Conservation (phyloP, 2,113 vertebrate species). For the Lagenorhynchus albirostris region DNA sequence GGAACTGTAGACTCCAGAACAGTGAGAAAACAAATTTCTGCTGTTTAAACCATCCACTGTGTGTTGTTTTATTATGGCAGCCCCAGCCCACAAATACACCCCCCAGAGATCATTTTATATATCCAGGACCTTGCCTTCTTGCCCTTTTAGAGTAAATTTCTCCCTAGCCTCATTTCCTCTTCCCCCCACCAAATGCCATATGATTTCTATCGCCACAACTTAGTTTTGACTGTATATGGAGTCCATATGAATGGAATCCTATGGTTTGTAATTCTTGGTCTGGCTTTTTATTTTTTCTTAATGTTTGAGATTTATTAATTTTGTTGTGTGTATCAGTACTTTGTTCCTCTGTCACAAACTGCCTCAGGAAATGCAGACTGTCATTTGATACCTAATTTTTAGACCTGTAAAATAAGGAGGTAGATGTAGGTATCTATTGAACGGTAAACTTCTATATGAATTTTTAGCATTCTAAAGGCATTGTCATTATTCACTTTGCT, state of each 20-base stretch:
- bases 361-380: background rate
- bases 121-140: background rate
- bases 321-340: background rate
- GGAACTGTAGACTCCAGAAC: background rate
- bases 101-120: background rate
- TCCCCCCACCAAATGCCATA: background rate
- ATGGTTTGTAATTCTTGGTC: background rate
- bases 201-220: background rate
- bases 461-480: background rate
- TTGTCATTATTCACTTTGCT: background rate
- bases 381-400: background rate
- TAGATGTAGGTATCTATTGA: background rate
- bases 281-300: background rate
- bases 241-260: background rate
- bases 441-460: background rate
- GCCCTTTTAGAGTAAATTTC: background rate
- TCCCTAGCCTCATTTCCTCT: background rate
- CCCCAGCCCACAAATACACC: accelerated
- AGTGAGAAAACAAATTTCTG: background rate
- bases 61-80: background rate
- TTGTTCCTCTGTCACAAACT: background rate
- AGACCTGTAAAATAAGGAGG: background rate
- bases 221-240: background rate
- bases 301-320: background rate
- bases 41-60: background rate